Evolutionary conservation across 2,888 invertebrate species (phyloP).

Genomic region (Parthenolecanium corni): DNA sequence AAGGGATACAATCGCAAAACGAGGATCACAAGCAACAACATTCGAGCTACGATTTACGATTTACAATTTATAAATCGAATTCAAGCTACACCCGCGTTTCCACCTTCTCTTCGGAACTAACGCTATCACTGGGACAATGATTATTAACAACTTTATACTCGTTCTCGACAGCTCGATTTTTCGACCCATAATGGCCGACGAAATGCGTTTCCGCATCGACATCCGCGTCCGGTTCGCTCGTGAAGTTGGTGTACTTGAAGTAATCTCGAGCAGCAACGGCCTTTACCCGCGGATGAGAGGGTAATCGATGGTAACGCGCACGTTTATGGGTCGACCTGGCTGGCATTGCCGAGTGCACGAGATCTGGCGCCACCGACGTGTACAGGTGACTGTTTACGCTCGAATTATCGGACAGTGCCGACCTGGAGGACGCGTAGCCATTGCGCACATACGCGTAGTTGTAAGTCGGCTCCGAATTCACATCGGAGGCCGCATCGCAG

Average conservation of each 20-base stretch:
- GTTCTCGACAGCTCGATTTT: neutral
- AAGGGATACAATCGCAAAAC: too few species aligned
- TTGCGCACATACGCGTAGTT: constrained; percentile 24
- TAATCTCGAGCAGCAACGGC: too few species aligned
- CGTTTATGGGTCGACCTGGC: too few species aligned
- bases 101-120: constrained; percentile 19
- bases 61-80: too few species aligned
- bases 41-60: too few species aligned
- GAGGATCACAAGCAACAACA: too few species aligned
- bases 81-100: constrained; percentile 16
- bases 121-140: neutral
- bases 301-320: too few species aligned
- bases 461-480: constrained; percentile 26
- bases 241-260: too few species aligned
- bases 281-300: too few species aligned
- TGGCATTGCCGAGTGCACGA: constrained; percentile 1
- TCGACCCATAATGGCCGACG: too few species aligned
- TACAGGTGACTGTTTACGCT: constrained; percentile 21
- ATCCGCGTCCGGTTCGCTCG: too few species aligned
- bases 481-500: constrained; percentile 17
- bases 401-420: constrained; percentile 21
- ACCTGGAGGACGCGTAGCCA: constrained; percentile 19
- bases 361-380: constrained; percentile 17
- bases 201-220: too few species aligned
- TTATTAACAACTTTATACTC: constrained; percentile 8